These are phyloP conservation scores for Morelia viridis DNA, from an alignment of 2,797 vertebrate genomes.

Conservation along the genomic window DNA sequence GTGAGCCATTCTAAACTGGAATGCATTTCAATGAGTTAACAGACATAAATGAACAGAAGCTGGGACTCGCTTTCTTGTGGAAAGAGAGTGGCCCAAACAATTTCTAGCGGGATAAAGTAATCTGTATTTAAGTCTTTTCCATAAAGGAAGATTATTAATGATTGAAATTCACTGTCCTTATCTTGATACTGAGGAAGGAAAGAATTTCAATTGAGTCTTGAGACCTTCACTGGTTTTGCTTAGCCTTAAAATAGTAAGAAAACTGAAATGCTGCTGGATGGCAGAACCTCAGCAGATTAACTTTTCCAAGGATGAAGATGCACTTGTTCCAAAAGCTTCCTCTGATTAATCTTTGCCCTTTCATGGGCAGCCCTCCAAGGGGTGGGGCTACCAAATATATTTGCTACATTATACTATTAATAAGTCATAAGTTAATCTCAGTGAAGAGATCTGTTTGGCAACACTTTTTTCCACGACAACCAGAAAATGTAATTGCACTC, in stretches of 20 bases:
- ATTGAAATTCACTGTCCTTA: neutral
- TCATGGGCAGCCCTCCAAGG: neutral
- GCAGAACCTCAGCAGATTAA: neutral
- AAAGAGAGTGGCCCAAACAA: neutral
- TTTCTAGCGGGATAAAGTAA: neutral
- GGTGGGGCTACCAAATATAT: neutral
- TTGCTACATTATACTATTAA: conserved; percentile 36
- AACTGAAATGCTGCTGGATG: neutral
- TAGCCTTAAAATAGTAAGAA: neutral
- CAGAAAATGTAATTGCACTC: conserved; percentile 59
- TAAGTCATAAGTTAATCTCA: conserved; percentile 42
- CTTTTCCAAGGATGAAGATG: neutral
- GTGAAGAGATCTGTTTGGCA: conserved; percentile 49
- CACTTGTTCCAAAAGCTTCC: neutral
- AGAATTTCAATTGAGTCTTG: neutral
- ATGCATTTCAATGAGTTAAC: neutral
- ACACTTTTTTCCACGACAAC: conserved; percentile 47
- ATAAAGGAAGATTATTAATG: neutral
- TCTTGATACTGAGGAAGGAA: conserved; percentile 4
- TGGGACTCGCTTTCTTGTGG: neutral
- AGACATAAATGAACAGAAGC: neutral
- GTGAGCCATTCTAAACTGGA: neutral
- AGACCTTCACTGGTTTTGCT: neutral
- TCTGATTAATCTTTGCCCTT: neutral
- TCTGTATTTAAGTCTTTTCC: neutral